Evolutionary conservation across 1,140 invertebrate species (phyloP).

Genomic region (Lordiphosa collinella): DNA sequence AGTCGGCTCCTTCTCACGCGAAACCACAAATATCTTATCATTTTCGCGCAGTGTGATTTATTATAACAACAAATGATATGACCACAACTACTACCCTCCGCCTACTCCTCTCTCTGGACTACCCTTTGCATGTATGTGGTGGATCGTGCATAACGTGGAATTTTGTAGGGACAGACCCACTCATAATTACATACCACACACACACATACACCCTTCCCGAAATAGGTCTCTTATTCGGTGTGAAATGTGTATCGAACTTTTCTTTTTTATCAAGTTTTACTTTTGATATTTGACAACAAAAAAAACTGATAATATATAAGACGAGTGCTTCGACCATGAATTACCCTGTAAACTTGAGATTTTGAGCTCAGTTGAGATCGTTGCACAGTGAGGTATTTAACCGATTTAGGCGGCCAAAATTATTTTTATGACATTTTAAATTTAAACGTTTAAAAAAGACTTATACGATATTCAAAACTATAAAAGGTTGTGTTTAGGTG

Average conservation of each 20-base stretch:
- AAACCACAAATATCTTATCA: constrained; percentile 49
- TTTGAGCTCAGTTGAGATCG: no score
- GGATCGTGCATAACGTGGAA: no score
- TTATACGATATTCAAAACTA: no score
- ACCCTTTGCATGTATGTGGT: neutral
- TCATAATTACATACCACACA: no score
- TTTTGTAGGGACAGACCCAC: no score
- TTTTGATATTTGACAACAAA: constrained; percentile 38
- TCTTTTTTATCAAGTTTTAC: constrained; percentile 25
- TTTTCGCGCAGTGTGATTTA: constrained; percentile 11
- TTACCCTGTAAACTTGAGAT: no score
- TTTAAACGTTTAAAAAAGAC: no score
- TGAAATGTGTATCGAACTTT: neutral
- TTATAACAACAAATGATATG: constrained; percentile 14
- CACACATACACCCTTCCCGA: neutral
- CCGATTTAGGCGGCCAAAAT: no score
- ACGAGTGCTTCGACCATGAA: neutral
- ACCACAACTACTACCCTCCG: neutral
- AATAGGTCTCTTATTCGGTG: neutral
- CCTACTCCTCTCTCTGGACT: neutral
- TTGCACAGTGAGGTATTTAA: no score
- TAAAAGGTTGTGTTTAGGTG: no score
- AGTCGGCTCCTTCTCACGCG: constrained; percentile 22
- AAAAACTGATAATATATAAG: neutral
- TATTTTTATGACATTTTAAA: no score